Conservation (phyloP, 2,797 vertebrate genomes). For the Sorex maritimensis region DNA sequence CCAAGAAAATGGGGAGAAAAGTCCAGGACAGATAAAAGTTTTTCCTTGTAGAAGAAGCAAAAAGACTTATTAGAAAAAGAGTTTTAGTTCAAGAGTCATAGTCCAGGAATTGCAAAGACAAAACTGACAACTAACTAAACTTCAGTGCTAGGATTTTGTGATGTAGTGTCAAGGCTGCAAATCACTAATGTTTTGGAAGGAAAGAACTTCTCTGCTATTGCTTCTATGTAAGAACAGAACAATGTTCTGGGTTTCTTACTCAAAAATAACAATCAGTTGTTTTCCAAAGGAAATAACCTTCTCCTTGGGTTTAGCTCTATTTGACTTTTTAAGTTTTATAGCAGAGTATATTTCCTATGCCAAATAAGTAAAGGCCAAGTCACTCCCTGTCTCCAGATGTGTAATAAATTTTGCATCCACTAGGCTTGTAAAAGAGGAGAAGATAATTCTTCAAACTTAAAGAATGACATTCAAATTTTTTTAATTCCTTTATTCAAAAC, state of each 20-base stretch:
- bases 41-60: constrained; percentile 15
- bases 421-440: neutral
- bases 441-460: neutral
- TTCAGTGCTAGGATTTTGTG: neutral
- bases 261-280: constrained; percentile 7
- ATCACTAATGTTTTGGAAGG: neutral
- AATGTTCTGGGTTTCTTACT: neutral
- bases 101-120: constrained; percentile 24
- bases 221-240: neutral
- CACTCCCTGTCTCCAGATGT: neutral
- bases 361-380: neutral
- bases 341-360: neutral
- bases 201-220: neutral
- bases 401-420: neutral
- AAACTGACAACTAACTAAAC: neutral
- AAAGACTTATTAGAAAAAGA: constrained; percentile 19
- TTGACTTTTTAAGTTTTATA: neutral
- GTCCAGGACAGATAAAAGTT: neutral
- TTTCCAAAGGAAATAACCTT: constrained; percentile 44
- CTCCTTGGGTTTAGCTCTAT: neutral
- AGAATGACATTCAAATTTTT: neutral
- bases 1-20: constrained; percentile 28
- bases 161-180: neutral
- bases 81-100: neutral
- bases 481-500: neutral